These are phyloP conservation scores for Rana temporaria DNA, from an alignment of 2,113 vertebrate genomes.

Conservation along the genomic window DNA sequence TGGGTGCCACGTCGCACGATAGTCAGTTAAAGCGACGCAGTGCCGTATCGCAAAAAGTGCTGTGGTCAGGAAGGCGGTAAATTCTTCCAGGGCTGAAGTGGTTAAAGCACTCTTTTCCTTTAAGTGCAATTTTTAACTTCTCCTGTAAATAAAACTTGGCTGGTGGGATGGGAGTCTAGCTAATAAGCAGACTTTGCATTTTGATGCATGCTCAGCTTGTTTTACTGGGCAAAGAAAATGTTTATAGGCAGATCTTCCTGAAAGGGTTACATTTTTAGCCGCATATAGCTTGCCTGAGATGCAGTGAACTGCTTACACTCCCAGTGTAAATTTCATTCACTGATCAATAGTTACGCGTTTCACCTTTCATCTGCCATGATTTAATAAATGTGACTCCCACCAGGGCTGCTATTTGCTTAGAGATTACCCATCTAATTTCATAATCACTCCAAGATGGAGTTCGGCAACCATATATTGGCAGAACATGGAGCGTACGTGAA, in stretches of 20 bases:
- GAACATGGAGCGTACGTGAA: background rate
- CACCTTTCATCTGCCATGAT: constrained; percentile 53
- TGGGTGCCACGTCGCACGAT: too few species aligned
- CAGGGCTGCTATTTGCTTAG: constrained; percentile 49
- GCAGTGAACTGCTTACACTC: background rate
- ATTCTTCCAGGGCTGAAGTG: too few species aligned
- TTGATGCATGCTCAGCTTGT: too few species aligned
- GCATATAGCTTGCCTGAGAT: background rate
- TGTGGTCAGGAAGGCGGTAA: too few species aligned
- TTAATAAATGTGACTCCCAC: constrained; percentile 48
- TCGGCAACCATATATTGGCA: background rate
- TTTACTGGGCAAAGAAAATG: background rate
- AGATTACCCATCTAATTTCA: constrained; percentile 4
- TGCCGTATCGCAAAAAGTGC: too few species aligned
- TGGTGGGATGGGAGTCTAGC: too few species aligned
- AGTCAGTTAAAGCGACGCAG: too few species aligned
- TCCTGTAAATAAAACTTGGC: too few species aligned
- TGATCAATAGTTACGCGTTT: constrained; percentile 53
- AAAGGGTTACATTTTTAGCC: background rate
- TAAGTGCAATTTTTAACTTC: too few species aligned
- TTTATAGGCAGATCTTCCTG: background rate
- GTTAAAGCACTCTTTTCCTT: too few species aligned
- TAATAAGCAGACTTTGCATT: too few species aligned
- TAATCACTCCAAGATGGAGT: background rate
- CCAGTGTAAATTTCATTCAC: constrained; percentile 1